Evolutionary conservation across 2,797 vertebrate species (phyloP).

Genomic region (Oreonectes daqikongensis): DNA sequence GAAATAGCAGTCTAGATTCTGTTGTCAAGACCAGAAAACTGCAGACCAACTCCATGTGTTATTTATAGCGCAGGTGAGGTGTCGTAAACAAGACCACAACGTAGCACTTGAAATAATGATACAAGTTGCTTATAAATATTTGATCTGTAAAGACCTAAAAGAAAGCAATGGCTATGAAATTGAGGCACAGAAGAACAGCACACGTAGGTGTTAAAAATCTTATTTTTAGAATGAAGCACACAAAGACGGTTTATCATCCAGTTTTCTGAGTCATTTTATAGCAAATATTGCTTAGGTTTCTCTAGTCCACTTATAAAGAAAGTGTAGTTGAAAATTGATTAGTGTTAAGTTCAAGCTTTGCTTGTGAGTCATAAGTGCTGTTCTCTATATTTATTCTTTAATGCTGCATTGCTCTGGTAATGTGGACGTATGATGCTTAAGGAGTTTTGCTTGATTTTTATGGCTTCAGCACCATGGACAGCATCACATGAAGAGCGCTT

Average conservation of each 20-base stretch:
- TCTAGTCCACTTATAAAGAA: neutral
- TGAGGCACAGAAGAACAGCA: constrained; percentile 24
- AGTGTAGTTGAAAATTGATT: neutral
- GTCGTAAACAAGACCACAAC: neutral
- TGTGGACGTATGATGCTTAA: neutral
- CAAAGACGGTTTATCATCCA: constrained; percentile 31
- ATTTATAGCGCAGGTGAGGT: constrained; percentile 28
- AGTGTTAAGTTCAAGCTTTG: neutral
- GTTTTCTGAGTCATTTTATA: constrained; percentile 54
- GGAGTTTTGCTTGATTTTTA: neutral
- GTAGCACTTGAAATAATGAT: neutral
- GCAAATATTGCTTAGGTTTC: neutral
- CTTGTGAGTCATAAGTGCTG: neutral
- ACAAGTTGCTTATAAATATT: neutral
- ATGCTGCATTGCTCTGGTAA: neutral
- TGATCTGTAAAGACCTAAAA: constrained; percentile 11
- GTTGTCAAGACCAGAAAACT: neutral
- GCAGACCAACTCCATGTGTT: neutral
- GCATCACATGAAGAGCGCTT: neutral
- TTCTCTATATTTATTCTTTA: neutral
- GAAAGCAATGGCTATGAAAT: constrained; percentile 29
- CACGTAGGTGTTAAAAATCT: constrained; percentile 44
- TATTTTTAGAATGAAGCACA: constrained; percentile 56
- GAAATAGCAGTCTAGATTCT: constrained; percentile 11
- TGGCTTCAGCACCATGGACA: constrained; percentile 46